A percentile compares a stretch with the other conserved stretches of the same genome.
Evolutionary conservation across 2,113 vertebrate species (phyloP).

Genomic region (Psilopogon haemacephalus): DNA sequence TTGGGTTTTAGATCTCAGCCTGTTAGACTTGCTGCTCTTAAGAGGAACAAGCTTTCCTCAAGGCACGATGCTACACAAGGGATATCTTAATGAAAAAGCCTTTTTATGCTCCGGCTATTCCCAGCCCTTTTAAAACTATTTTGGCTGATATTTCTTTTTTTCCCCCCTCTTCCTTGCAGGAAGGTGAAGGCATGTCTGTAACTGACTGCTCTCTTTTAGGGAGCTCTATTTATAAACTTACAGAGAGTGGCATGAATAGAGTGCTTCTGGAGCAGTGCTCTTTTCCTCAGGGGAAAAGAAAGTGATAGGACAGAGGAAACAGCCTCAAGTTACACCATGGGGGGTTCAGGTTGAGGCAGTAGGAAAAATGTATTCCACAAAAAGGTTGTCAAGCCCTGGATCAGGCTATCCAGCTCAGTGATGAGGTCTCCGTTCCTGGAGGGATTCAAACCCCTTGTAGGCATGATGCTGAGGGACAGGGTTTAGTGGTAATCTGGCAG

Average conservation of each 20-base stretch:
- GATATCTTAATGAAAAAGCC: background rate
- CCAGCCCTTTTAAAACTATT: background rate
- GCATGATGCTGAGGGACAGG: no score
- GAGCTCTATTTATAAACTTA: background rate
- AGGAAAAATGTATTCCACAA: no score
- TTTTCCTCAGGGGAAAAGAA: background rate
- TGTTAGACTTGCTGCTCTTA: background rate
- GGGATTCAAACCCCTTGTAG: no score
- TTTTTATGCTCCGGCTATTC: background rate
- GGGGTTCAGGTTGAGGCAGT: no score
- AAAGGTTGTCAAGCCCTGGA: no score
- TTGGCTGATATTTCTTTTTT: background rate
- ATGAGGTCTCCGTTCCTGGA: no score
- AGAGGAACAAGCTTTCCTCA: background rate
- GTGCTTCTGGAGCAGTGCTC: background rate
- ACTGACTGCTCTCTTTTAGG: background rate
- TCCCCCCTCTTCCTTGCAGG: background rate
- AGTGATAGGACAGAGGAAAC: no score
- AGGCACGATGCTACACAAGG: background rate
- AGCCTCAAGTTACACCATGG: no score
- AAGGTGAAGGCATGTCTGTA: background rate
- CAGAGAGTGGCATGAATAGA: background rate
- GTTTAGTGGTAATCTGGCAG: no score
- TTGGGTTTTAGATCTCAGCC: background rate
- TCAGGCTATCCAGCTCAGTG: no score